Conservation (phyloP, 2,888 invertebrate species). For the Tachina fera region DNA sequence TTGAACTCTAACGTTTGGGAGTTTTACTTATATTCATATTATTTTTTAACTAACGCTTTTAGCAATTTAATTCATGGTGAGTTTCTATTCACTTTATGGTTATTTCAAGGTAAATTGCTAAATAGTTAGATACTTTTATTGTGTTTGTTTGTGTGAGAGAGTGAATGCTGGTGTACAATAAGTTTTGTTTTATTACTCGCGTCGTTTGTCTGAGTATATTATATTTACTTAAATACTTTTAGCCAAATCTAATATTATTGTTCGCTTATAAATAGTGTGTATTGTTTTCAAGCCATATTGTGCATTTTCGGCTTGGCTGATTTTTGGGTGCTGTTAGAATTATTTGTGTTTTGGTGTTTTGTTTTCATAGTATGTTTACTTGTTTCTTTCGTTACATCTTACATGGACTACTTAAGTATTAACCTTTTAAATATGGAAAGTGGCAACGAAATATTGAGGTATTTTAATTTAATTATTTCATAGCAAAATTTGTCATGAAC, state of each 20-base stretch:
- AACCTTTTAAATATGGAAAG: conserved; percentile 20
- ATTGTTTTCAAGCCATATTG: conserved; percentile 27
- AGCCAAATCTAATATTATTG: conserved; percentile 48
- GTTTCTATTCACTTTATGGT: conserved; percentile 54
- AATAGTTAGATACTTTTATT: conserved; percentile 27
- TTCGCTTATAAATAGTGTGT: conserved; percentile 39
- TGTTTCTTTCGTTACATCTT: conserved; percentile 9
- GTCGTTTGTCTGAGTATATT: background rate
- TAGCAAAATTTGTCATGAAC: too few species aligned
- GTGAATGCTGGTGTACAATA: background rate
- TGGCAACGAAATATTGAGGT: too few species aligned
- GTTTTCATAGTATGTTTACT: conserved; percentile 23
- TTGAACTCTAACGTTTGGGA: conserved; percentile 54
- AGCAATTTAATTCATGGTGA: conserved; percentile 49
- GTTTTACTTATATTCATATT: background rate
- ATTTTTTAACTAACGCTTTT: conserved; percentile 59
- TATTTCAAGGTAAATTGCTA: conserved; percentile 72
- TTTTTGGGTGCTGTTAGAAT: conserved; percentile 68
- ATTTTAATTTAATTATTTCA: too few species aligned
- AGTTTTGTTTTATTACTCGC: conserved; percentile 48
- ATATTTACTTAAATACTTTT: conserved; percentile 29
- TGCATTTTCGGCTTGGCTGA: conserved; percentile 72
- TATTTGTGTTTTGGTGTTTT: conserved; percentile 50
- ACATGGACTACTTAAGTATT: background rate
- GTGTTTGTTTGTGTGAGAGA: conserved; percentile 2